Evolutionary conservation across 2,113 vertebrate species (phyloP), one percentile per base, ranked within the genome.

Genomic region (Calyptomena viridis): DNA sequence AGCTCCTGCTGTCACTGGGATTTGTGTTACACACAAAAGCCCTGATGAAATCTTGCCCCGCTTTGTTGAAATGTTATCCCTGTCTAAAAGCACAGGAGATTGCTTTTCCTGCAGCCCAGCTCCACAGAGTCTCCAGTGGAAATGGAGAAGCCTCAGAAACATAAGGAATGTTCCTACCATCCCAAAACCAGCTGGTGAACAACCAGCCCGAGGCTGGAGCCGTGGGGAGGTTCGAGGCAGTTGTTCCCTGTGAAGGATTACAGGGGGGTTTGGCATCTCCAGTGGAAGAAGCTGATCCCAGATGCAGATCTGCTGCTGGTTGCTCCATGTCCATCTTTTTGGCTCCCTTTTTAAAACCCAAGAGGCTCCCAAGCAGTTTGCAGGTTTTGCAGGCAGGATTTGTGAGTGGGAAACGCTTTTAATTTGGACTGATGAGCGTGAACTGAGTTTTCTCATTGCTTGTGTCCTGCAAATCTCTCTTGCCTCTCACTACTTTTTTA

Each of bases 221-320:
- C 30, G 2, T 8, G 3, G 22, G 35, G 27, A 46, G 31, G 5
- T 7, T 24, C 3, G 44, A 55, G 62, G 52, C 21, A 1, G 30
- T 33, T 17, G 6, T 5, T 42, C 17, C n/a, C 60, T 11, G 0
- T 3, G 8, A 14, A 68, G 40, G n/a, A 8, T 66, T 6, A 17
- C 0, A 9, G 24, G 31, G 4, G 6, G 5, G 4, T 11, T 74
- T 46, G 42, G n/a, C 16, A 22, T 18, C 22, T 3, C 44, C 0
- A 3, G 4, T 24, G 52, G 21, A n/a, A 71, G 49, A 63, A 74
- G 49, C 69, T 1, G 9, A 4, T 63, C 50, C 72, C 52, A 33
- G n/a, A 20, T 4, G 60, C 58, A 35, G 19, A 22, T 10, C 23
- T 37, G 19, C 7, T 39, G 40, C 24, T 68, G 66, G 3, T 18